Evolutionary conservation across 2,113 vertebrate genomes (phyloP).

Genomic region (Promerops cafer): DNA sequence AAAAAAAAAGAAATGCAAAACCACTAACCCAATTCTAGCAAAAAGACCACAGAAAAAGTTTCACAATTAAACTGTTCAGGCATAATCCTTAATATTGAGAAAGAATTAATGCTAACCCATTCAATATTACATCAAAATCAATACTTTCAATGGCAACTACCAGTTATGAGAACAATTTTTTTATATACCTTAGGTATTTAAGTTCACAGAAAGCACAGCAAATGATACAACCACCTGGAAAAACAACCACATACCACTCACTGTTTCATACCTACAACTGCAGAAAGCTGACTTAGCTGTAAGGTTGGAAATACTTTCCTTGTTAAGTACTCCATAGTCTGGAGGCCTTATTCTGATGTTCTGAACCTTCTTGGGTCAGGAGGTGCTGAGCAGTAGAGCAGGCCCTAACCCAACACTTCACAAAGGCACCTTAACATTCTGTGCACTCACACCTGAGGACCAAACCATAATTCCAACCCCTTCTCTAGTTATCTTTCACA

Average conservation of each 20-base stretch:
- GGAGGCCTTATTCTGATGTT: neutral
- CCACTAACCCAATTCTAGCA: neutral
- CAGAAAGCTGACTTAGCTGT: neutral
- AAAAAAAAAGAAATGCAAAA: neutral
- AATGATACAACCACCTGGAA: neutral
- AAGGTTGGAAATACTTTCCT: neutral
- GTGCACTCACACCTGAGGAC: neutral
- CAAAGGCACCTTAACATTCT: neutral
- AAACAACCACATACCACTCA: neutral
- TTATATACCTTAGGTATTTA: neutral
- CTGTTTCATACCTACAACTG: neutral
- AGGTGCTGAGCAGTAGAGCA: neutral
- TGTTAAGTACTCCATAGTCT: neutral
- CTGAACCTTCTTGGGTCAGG: neutral
- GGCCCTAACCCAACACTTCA: neutral
- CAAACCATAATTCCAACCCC: neutral
- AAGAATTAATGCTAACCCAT: neutral
- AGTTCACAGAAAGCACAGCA: neutral
- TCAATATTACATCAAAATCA: neutral
- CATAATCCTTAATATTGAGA: neutral
- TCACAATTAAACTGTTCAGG: neutral
- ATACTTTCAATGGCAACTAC: neutral
- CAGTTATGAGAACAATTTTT: neutral
- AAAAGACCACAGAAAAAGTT: neutral
- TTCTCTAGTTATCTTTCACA: neutral